Evolutionary conservation across 2,797 vertebrate species (phyloP).

Genomic region (Eurystomus glaucurus): DNA sequence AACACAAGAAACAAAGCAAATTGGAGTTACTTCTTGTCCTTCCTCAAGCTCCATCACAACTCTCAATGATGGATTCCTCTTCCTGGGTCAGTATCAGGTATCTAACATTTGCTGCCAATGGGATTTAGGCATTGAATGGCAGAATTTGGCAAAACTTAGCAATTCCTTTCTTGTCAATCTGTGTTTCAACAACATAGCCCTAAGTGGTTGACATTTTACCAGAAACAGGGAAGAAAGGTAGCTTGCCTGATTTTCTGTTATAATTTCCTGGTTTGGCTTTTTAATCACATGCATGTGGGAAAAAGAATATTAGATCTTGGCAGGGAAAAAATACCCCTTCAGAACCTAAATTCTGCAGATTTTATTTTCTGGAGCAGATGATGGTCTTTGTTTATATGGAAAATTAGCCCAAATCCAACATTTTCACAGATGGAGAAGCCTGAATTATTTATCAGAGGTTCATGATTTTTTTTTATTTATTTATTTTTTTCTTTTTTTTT

Average conservation of each 20-base stretch:
- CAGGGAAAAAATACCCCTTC: constrained; percentile 22
- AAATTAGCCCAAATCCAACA: constrained; percentile 86
- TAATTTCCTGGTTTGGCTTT: constrained; percentile 26
- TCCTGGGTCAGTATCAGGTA: background rate
- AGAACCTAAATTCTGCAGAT: constrained; percentile 36
- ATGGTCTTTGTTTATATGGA: constrained; percentile 84
- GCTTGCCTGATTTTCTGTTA: background rate
- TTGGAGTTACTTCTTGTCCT: background rate
- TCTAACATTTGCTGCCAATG: background rate
- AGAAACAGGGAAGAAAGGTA: background rate
- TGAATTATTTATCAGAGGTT: constrained; percentile 87
- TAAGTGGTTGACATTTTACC: background rate
- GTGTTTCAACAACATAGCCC: background rate
- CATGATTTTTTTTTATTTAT: constrained; percentile 67
- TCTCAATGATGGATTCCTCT: background rate
- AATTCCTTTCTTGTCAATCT: background rate
- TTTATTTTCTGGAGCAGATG: constrained; percentile 79
- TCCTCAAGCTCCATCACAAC: background rate
- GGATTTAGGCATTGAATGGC: background rate
- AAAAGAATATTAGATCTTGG: constrained; percentile 32
- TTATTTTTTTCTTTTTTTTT: background rate
- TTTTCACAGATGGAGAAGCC: constrained; percentile 85
- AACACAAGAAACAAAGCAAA: background rate
- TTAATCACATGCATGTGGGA: background rate
- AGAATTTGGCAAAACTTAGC: background rate